Evolutionary conservation across 2,888 invertebrate genomes (phyloP).

Genomic region (Drosophila vallismaia): DNA sequence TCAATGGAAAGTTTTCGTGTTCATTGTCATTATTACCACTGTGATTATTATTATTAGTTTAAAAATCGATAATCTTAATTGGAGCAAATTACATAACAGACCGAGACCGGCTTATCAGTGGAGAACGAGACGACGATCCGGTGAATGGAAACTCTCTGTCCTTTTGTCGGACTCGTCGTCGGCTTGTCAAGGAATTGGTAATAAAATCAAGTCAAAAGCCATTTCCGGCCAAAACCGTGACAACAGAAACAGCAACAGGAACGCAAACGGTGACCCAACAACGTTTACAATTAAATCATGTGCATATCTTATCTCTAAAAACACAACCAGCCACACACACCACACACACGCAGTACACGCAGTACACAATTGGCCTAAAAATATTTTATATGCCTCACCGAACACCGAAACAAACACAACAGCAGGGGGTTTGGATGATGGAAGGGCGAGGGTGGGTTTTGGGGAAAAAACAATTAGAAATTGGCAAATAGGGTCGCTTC

Average conservation of each 20-base stretch:
- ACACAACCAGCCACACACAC: constrained; percentile 28
- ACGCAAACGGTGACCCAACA: constrained; percentile 15
- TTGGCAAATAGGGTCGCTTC: constrained; percentile 29
- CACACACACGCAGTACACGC: constrained; percentile 16
- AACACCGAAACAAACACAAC: constrained; percentile 6
- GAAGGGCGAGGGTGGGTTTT: neutral
- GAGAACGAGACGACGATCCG: neutral
- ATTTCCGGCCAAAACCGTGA: constrained; percentile 56
- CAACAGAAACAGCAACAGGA: neutral
- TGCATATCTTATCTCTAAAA: constrained; percentile 67
- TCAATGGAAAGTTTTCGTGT: constrained; percentile 28
- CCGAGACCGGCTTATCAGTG: constrained; percentile 16
- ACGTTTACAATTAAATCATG: constrained; percentile 57
- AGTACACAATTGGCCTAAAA: constrained; percentile 58
- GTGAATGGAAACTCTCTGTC: too few species aligned
- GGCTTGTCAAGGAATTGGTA: constrained; percentile 27
- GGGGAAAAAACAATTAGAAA: constrained; percentile 38
- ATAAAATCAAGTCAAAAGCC: constrained; percentile 56
- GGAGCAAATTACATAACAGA: constrained; percentile 58
- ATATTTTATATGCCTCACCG: constrained; percentile 62
- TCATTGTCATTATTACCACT: constrained; percentile 8
- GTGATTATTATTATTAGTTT: constrained; percentile 3
- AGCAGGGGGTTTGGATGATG: too few species aligned
- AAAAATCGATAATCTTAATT: constrained; percentile 52
- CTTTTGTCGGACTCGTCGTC: too few species aligned